Base-by-base conservation (phyloP, 1,140 invertebrate genomes). In the Cecropterus lyciades region DNA sequence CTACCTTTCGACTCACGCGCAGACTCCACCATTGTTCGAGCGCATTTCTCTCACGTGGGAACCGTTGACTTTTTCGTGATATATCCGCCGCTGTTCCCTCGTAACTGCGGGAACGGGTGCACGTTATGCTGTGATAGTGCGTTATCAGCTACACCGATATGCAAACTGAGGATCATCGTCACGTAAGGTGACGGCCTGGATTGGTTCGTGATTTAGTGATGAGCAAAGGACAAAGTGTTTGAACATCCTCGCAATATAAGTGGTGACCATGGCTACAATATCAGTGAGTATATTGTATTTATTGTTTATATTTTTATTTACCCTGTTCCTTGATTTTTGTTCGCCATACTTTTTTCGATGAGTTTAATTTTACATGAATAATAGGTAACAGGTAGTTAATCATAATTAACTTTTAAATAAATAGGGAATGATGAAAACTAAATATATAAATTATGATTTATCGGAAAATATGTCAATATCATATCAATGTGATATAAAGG, bases 11-110 rank as follows among this genome's bases (percentile, higher is more conserved):
- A 89, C 84, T 80, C 85, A 74, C 83, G 86, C 86, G 87, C 85
- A 86, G 74, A 80, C 76, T 82, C 78, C 65, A 88, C 27, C 7
- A 30, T 90, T 90, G 87, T 90, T 65, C 68, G 45, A 69, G 75
- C 72, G 84, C 87, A 86, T 89, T 89, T 91, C 86, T 87, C 86
- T 84, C 77, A 73, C 88, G 88, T 91, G 88, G 85, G 88, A 91
- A 91, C 80, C 65, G 51, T 77, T 67, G 67, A 77, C 77, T 79
- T 76, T 70, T 80, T 80, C 79, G 87, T 89, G 87, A 77, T 81
- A 82, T 88, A 88, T 79, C 75, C 68, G 73, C 69, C 42, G 74
- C 67, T 78, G 76, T 84, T 77, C 74, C 75, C 77, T 67, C 55
- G 65, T 75, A 72, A 68, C 74, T 53, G 51, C 67, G 52, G 71